These are phyloP conservation scores for Idaea straminata DNA, from an alignment of 2,888 invertebrate species.

Conservation along the genomic window DNA sequence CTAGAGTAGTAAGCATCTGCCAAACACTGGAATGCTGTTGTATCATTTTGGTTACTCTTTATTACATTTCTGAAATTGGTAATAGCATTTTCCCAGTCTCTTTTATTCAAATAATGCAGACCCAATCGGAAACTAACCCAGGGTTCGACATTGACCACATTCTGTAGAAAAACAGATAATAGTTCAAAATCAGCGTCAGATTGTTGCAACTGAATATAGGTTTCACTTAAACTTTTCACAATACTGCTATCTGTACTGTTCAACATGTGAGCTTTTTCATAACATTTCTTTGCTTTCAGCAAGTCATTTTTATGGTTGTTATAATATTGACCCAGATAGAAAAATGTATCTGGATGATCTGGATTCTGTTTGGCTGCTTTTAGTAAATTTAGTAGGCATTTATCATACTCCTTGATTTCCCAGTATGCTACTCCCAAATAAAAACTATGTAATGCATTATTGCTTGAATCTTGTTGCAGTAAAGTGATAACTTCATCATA, in stretches of 20 bases:
- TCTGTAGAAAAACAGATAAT: conserved; percentile 70
- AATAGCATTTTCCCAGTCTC: conserved; percentile 87
- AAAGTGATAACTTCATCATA: conserved; percentile 78
- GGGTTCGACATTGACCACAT: conserved; percentile 75
- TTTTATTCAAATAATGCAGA: conserved; percentile 86
- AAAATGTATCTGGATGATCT: conserved; percentile 86
- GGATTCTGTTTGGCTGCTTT: conserved; percentile 87
- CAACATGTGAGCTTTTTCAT: conserved; percentile 89
- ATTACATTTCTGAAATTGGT: conserved; percentile 87
- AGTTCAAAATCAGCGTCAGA: conserved; percentile 83
- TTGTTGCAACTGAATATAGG: conserved; percentile 84
- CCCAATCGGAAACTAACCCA: conserved; percentile 94
- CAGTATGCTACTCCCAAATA: conserved; percentile 82
- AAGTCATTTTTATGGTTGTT: conserved; percentile 80
- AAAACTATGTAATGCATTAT: conserved; percentile 76
- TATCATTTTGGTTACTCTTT: conserved; percentile 83
- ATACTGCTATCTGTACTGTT: conserved; percentile 84
- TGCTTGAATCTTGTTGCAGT: conserved; percentile 64
- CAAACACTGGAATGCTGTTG: conserved; percentile 91
- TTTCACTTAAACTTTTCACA: conserved; percentile 87
- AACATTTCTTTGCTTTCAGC: conserved; percentile 90
- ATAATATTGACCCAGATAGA: conserved; percentile 89
- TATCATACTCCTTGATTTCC: conserved; percentile 78
- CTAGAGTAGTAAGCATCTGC: conserved; percentile 94
- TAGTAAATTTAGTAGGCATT: conserved; percentile 82